A percentile compares a stretch with the other conserved stretches of the same genome.
Evolutionary conservation across 2,797 vertebrate species (phyloP).

Genomic region (Dromococcyx pavoninus): DNA sequence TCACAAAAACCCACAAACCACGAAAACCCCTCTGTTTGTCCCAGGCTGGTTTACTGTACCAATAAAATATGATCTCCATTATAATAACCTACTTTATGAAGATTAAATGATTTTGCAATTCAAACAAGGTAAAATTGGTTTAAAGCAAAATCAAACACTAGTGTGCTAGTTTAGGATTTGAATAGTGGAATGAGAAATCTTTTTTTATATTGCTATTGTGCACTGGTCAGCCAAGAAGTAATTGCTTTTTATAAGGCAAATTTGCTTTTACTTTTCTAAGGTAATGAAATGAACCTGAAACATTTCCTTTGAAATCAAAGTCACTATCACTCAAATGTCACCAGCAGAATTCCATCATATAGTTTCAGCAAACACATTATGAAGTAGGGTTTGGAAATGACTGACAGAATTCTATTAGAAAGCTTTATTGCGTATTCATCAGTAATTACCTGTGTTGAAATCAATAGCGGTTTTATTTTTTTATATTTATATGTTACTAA

Average conservation of each 20-base stretch:
- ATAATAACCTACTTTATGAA: slow-evolving; percentile 85
- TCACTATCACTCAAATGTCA: slow-evolving; percentile 90
- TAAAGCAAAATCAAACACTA: slow-evolving; percentile 84
- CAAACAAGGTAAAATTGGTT: slow-evolving; percentile 85
- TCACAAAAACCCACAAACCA: accelerated
- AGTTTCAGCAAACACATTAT: slow-evolving; percentile 86
- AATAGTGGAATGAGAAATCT: slow-evolving; percentile 83
- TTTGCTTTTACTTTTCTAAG: slow-evolving; percentile 96
- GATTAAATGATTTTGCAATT: slow-evolving; percentile 87
- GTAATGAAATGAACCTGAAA: slow-evolving; percentile 98
- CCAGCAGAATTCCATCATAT: slow-evolving; percentile 86
- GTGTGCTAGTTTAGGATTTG: slow-evolving; percentile 83
- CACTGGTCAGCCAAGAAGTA: slow-evolving; percentile 91
- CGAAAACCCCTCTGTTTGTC: slow-evolving; percentile 24
- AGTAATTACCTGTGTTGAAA: slow-evolving; percentile 85
- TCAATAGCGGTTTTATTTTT: slow-evolving; percentile 80
- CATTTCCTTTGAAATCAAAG: slow-evolving; percentile 88
- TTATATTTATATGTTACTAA: slow-evolving; percentile 60
- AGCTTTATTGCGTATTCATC: slow-evolving; percentile 81
- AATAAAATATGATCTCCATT: slow-evolving; percentile 80
- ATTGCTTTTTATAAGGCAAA: slow-evolving; percentile 99
- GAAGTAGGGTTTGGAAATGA: slow-evolving; percentile 81
- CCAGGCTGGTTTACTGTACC: slow-evolving; percentile 60
- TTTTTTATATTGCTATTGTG: slow-evolving; percentile 84
- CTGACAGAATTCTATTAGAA: slow-evolving; percentile 93